Conservation (phyloP, 2,888 invertebrate species). For the Drosophila buzzatii region DNA sequence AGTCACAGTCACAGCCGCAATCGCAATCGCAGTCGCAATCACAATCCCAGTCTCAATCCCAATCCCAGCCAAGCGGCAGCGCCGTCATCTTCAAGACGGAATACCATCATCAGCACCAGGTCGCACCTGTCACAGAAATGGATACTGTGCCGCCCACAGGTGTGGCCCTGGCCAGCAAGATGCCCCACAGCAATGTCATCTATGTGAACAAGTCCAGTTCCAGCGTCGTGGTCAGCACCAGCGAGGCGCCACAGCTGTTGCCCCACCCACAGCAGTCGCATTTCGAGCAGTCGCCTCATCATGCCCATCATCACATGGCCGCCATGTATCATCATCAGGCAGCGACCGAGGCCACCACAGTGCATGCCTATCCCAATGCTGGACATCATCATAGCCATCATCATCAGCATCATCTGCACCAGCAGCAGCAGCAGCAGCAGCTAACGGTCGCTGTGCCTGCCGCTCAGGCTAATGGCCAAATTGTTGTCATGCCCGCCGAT, state of each 20-base stretch:
- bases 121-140: conserved; percentile 82
- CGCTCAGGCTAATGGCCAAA: conserved; percentile 46
- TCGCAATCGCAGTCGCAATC: conserved; percentile 2
- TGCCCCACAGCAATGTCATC: conserved; percentile 84
- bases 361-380: conserved; percentile 34
- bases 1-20: conserved; percentile 2
- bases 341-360: conserved; percentile 21
- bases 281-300: conserved; percentile 45
- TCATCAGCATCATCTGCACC: conserved; percentile 27
- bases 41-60: conserved; percentile 8
- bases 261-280: conserved; percentile 25
- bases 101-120: conserved; percentile 56
- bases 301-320: conserved; percentile 62
- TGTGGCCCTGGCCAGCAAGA: conserved; percentile 76
- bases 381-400: conserved; percentile 56
- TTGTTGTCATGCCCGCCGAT: conserved; percentile 78
- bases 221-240: conserved; percentile 57
- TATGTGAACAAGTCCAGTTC: conserved; percentile 80
- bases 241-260: conserved; percentile 31
- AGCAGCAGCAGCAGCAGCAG: conserved; percentile 60
- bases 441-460: conserved; percentile 16
- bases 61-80: conserved; percentile 19
- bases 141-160: conserved; percentile 82
- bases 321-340: conserved; percentile 54
- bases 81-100: conserved; percentile 55